Conservation (phyloP, 2,888 invertebrate genomes). For the Ceramica pisi region DNA sequence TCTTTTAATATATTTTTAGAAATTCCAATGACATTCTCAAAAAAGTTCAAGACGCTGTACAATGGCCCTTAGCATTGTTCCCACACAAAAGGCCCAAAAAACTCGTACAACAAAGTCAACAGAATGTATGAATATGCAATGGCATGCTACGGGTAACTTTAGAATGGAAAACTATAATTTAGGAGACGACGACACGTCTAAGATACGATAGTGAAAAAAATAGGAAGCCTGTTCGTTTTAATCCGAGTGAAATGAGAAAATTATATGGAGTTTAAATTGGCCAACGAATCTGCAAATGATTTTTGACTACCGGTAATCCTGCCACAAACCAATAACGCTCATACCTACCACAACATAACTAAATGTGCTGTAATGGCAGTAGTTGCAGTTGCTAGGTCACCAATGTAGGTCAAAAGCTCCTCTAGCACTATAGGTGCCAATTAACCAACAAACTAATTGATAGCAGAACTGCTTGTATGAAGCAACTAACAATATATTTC, state of each 20-base stretch:
- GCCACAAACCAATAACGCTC: not conserved
- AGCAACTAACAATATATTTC: not conserved
- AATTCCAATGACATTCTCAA: slow-evolving; percentile 38
- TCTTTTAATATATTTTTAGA: slow-evolving; percentile 34
- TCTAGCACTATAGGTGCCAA: not conserved
- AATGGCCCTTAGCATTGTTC: slow-evolving; percentile 58
- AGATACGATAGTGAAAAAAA: slow-evolving; percentile 1
- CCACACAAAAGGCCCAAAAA: slow-evolving; percentile 58
- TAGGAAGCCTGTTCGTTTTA: not conserved
- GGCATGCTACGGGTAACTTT: slow-evolving; percentile 51
- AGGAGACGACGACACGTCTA: slow-evolving; percentile 24
- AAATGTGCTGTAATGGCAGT: not conserved
- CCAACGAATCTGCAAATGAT: not conserved
- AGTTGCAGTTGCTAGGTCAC: not conserved
- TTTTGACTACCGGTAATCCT: too few species aligned
- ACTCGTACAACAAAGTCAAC: slow-evolving; percentile 56
- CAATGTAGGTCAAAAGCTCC: not conserved
- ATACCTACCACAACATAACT: not conserved
- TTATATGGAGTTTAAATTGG: not conserved
- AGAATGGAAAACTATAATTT: slow-evolving; percentile 36
- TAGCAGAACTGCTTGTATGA: not conserved
- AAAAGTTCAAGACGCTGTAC: slow-evolving; percentile 45
- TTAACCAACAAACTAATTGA: not conserved
- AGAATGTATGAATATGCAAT: slow-evolving; percentile 64
- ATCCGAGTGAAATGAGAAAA: not conserved